These are phyloP conservation scores for Physella acuta DNA, from an alignment of 1,140 invertebrate species.

Conservation along the genomic window DNA sequence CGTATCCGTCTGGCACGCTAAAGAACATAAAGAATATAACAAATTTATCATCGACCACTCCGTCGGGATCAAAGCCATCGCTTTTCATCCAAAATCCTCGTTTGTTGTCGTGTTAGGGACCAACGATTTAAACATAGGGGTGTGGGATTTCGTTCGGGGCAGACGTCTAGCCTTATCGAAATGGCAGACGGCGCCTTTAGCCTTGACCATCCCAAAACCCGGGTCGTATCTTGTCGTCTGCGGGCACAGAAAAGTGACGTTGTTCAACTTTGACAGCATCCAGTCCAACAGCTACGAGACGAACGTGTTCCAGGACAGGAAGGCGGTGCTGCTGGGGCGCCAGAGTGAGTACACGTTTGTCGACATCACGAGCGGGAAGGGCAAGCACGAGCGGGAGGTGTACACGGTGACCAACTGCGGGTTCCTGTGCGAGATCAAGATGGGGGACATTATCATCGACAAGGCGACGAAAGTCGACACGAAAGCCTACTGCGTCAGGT, in stretches of 20 bases:
- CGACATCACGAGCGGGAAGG: constrained; percentile 16
- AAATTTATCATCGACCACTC: constrained; percentile 8
- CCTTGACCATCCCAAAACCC: constrained; percentile 16
- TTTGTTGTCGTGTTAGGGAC: background rate
- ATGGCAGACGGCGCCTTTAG: constrained; percentile 12
- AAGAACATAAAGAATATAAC: constrained; percentile 5
- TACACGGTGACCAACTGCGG: constrained; percentile 22
- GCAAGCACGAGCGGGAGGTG: background rate
- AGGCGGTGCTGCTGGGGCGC: constrained; percentile 15
- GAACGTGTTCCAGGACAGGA: constrained; percentile 17
- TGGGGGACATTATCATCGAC: constrained; percentile 16
- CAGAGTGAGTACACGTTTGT: constrained; percentile 25
- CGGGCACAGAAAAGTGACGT: constrained; percentile 22
- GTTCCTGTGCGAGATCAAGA: constrained; percentile 17
- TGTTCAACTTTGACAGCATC: constrained; percentile 6
- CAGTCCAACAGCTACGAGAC: constrained; percentile 16
- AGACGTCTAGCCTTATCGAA: background rate
- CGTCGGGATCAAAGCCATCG: background rate
- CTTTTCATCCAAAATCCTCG: constrained; percentile 6
- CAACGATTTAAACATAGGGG: background rate
- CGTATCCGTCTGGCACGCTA: constrained; percentile 1
- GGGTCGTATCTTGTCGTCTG: constrained; percentile 1
- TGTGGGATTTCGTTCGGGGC: constrained; percentile 15
- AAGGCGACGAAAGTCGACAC: constrained; percentile 19
- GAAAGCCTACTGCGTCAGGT: constrained; percentile 7